Percentiles rank a stretch among this genome's conserved stretches.
These are phyloP conservation scores for Lutra lutra DNA, from an alignment of 2,797 vertebrate genomes.

Conservation along the genomic window DNA sequence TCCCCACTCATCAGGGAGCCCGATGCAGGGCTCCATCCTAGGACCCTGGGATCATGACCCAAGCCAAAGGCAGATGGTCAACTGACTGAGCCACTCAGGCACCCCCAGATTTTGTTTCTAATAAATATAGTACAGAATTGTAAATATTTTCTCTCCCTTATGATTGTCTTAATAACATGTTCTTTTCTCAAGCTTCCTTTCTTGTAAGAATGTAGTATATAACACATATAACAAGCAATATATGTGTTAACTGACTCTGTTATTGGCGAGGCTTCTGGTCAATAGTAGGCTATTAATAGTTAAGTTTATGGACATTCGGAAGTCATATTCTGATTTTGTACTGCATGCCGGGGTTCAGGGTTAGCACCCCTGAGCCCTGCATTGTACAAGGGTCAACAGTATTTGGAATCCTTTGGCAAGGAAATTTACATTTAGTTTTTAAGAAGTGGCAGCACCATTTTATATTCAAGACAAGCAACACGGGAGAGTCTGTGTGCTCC, in stretches of 20 bases:
- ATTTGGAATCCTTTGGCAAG: background rate
- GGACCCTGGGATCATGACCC: background rate
- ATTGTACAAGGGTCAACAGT: background rate
- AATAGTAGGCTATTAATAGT: background rate
- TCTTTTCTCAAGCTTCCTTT: background rate
- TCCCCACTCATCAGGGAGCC: background rate
- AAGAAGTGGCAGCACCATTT: background rate
- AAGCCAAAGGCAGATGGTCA: background rate
- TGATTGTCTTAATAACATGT: background rate
- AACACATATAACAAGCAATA: background rate
- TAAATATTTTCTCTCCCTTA: background rate
- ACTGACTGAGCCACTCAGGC: background rate
- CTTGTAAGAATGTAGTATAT: background rate
- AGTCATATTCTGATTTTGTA: background rate
- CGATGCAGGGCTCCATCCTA: background rate
- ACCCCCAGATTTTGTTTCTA: background rate
- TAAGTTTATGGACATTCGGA: background rate
- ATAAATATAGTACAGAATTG: background rate
- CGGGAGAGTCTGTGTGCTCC: background rate
- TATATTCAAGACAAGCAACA: background rate
- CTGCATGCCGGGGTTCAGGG: background rate
- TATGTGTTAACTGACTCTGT: background rate
- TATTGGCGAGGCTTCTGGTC: background rate
- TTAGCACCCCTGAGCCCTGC: background rate
- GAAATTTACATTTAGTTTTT: constrained; percentile 33